Conservation (phyloP, 1,140 invertebrate genomes). For the Xylocopa sonorina region DNA sequence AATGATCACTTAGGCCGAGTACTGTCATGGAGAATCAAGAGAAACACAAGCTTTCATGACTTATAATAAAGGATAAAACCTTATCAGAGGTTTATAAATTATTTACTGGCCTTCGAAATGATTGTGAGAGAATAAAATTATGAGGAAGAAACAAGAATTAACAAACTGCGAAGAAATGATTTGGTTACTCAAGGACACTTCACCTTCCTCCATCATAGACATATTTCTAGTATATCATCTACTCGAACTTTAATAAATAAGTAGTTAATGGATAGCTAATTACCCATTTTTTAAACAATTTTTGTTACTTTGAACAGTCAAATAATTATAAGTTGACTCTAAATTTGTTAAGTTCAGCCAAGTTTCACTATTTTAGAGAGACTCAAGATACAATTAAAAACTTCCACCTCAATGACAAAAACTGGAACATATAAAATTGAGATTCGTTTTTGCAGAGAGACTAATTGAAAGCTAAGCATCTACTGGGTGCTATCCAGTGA, state of each 20-base stretch:
- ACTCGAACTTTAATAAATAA: no score
- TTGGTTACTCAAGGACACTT: no score
- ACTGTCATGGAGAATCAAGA: not conserved
- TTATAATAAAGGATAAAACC: not conserved
- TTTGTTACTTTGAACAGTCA: not conserved
- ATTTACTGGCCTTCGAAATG: not conserved
- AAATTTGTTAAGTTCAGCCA: not conserved
- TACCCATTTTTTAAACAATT: no score
- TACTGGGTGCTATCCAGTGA: not conserved
- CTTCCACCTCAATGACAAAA: not conserved
- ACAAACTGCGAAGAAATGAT: not conserved
- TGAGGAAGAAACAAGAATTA: not conserved
- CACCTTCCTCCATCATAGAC: no score
- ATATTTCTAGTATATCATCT: no score
- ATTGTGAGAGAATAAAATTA: not conserved
- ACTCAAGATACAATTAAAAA: not conserved
- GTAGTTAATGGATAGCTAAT: no score
- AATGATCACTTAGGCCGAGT: constrained; percentile 23
- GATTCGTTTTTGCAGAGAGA: constrained; percentile 27
- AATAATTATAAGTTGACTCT: not conserved
- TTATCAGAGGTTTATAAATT: not conserved
- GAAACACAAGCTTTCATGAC: not conserved
- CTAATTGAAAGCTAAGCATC: not conserved
- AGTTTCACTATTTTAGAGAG: not conserved
- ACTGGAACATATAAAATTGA: not conserved